phyloP scores from a whole-genome alignment of 2,797 vertebrate species.

The Onychomys arenicola region DNA sequence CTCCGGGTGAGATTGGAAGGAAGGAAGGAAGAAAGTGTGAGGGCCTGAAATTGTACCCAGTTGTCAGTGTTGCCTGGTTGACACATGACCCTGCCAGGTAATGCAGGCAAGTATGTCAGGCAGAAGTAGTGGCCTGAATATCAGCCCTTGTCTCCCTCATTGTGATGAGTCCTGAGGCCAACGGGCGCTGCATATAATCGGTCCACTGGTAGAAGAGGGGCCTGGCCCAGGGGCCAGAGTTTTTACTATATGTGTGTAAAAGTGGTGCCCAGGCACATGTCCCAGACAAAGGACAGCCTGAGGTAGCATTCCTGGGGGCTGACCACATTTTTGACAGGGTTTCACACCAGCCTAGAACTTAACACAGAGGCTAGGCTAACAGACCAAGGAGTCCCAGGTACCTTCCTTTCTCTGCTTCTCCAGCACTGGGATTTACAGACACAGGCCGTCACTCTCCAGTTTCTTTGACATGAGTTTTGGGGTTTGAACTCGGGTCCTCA shows the following conservation, averaged over 20 bases:
- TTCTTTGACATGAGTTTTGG: neutral
- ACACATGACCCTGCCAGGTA: neutral
- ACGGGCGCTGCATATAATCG: neutral
- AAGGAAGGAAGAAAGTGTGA: rapidly evolving
- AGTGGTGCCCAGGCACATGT: neutral
- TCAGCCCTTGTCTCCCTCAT: neutral
- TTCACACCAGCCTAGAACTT: neutral
- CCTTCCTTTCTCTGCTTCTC: neutral
- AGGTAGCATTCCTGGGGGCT: neutral
- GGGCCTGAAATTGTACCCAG: neutral
- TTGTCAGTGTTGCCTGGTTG: neutral
- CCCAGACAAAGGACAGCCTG: neutral
- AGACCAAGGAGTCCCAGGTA: too few relatives aligned
- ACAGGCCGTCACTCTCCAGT: neutral
- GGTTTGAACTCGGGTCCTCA: neutral
- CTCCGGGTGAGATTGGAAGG: rapidly evolving
- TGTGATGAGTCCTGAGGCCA: neutral
- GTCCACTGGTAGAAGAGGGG: neutral
- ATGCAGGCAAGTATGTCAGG: neutral
- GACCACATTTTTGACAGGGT: neutral
- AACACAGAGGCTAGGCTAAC: too few relatives aligned
- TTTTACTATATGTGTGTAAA: neutral
- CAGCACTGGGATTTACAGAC: neutral
- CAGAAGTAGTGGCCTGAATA: neutral
- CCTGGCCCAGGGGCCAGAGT: neutral